phyloP scores from a whole-genome alignment of 2,797 vertebrate genomes.

The Aldrovandia affinis region DNA sequence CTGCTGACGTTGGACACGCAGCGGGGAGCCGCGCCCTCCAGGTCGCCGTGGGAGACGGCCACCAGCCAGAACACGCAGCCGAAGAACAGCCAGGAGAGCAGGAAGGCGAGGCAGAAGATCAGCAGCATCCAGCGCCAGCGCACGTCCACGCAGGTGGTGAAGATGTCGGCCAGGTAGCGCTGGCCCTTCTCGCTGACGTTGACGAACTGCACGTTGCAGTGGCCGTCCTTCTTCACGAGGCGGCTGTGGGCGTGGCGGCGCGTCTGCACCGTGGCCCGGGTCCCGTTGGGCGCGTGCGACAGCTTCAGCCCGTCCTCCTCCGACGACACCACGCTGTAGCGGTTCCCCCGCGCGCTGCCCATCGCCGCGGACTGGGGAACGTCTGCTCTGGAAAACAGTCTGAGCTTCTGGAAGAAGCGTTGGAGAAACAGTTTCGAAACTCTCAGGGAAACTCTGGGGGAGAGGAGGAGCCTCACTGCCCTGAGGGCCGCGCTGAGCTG shows the following conservation, averaged over 20 bases:
- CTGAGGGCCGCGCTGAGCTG: no score
- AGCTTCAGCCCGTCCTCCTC: constrained; percentile 96
- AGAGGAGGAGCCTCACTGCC: not conserved
- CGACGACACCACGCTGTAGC: constrained; percentile 96
- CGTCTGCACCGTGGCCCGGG: constrained; percentile 84
- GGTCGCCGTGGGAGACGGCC: constrained; percentile 87
- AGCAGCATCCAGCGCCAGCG: constrained; percentile 95
- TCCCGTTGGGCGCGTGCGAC: constrained; percentile 87
- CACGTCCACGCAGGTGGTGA: constrained; percentile 83
- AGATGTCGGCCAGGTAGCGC: constrained; percentile 88
- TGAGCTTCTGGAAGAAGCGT: constrained; percentile 96
- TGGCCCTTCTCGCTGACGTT: constrained; percentile 97
- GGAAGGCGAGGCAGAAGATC: constrained; percentile 91
- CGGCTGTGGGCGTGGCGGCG: constrained; percentile 84
- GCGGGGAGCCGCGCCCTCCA: constrained; percentile 77
- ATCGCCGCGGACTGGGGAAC: constrained; percentile 83
- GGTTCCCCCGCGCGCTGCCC: constrained; percentile 97
- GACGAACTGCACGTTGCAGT: constrained; percentile 97
- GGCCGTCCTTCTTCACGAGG: constrained; percentile 93
- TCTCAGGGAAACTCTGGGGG: constrained; percentile 71
- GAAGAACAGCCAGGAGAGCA: constrained; percentile 95
- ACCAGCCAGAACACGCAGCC: constrained; percentile 95
- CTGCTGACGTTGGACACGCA: constrained; percentile 94
- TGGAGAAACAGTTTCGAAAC: constrained; percentile 98
- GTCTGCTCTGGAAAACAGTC: constrained; percentile 97